Evolutionary conservation across 1,140 invertebrate genomes (phyloP), one percentile per base, ranked within the genome.

Genomic region (Sarcophaga bullata): DNA sequence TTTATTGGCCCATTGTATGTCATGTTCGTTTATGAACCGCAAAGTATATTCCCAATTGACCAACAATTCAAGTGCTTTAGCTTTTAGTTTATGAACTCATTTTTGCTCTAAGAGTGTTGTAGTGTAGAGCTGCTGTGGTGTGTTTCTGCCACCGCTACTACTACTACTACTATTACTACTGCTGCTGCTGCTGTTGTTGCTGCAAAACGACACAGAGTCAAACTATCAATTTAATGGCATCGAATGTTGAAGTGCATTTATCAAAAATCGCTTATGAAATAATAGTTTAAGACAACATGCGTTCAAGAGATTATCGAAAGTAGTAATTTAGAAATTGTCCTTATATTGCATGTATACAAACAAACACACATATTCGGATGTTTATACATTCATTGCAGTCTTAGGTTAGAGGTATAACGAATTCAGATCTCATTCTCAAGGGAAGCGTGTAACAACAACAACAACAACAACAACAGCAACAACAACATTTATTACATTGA

Each of bases 251-350:
- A 82, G 82, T 82, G 75, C 82, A 82, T 82, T 80, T 80, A 82
- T 82, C 82, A 82, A 82, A 82, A 82, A 82, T 82, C 82, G 82
- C 58, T 72, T 82, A 82, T 82, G 82, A 82, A 82, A 82, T 82
- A 82, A 82, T 82, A 82, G 25, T 72, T 48, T 80, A 62, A 78
- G 58, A 62, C 82, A 49, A 78, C 75, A 50, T 78, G 75, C 75
- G 75, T 78, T 68, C 49, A n/a, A 19, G 50, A 78, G 75, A 78
- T 78, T 78, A 78, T 48, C 75, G 50, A 78, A 48, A 19, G 75
- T 78, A 78, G 75, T 78, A 78, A 78, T 78, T 78, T 78, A 78
- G 75, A 78, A 78, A 78, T 78, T 78, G 75, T 78, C 75, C 48
- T 78, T 19, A 52, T 78, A n/a, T 78, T 78, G 17, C 75, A 17